A percentile compares a stretch with the other conserved stretches of the same genome.
Evolutionary conservation across 2,797 vertebrate genomes (phyloP).

Genomic region (Scyliorhinus canicula): DNA sequence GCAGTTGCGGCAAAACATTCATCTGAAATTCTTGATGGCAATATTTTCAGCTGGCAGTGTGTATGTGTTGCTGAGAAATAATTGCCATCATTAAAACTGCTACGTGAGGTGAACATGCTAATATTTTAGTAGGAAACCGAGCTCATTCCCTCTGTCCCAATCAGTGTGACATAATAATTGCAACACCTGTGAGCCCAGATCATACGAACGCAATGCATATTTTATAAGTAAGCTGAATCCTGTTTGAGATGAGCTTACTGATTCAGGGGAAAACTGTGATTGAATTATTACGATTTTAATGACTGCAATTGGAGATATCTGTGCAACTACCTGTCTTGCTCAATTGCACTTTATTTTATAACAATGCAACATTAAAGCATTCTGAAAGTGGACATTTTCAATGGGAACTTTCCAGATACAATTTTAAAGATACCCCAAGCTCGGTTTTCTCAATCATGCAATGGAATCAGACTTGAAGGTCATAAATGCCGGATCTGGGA

Average conservation of each 20-base stretch:
- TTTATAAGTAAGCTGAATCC: background rate
- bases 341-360: background rate
- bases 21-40: background rate
- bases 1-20: conserved; percentile 1
- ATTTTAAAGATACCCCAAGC: background rate
- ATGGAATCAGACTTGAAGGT: background rate
- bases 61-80: background rate
- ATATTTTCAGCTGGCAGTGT: background rate
- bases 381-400: background rate
- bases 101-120: no score
- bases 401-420: background rate
- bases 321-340: background rate
- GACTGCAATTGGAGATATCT: background rate
- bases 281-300: background rate
- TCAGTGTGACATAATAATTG: background rate
- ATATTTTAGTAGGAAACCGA: background rate
- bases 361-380: background rate
- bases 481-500: background rate
- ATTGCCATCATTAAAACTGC: conserved; percentile 4
- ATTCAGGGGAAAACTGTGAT: background rate
- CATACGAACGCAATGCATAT: background rate
- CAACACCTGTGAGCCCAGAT: background rate
- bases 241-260: background rate
- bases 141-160: background rate
- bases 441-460: background rate